Conservation (phyloP, 2,888 invertebrate genomes). For the Hymenopus coronatus region DNA sequence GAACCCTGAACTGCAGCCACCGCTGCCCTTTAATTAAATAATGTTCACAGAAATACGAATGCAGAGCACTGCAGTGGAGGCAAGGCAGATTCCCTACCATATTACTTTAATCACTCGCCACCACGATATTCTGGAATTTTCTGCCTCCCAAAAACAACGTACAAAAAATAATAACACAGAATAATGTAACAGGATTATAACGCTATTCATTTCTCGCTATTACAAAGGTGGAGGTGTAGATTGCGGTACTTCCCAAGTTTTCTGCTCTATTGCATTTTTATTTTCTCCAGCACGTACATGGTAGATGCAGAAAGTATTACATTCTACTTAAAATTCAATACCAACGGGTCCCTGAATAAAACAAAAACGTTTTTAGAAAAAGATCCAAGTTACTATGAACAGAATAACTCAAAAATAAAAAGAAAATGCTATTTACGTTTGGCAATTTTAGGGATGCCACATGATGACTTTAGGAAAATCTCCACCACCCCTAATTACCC, state of each 20-base stretch:
- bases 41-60: not conserved
- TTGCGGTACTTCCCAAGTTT: not conserved
- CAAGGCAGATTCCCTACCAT: not conserved
- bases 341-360: too few species aligned
- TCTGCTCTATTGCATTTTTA: not conserved
- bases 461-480: too few species aligned
- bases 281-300: too few species aligned
- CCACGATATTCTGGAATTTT: not conserved
- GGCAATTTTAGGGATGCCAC: too few species aligned
- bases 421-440: too few species aligned
- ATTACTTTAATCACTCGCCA: not conserved
- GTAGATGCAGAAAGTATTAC: too few species aligned
- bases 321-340: too few species aligned
- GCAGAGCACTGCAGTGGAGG: not conserved
- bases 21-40: not conserved
- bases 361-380: too few species aligned
- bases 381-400: too few species aligned
- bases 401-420: too few species aligned
- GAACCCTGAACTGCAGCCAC: not conserved
- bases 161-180: not conserved
- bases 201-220: not conserved
- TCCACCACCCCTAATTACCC: too few species aligned
- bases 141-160: not conserved
- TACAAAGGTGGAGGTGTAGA: not conserved
- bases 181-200: not conserved